Conservation (phyloP, 2,113 vertebrate species). For the Rhinoderma darwinii region DNA sequence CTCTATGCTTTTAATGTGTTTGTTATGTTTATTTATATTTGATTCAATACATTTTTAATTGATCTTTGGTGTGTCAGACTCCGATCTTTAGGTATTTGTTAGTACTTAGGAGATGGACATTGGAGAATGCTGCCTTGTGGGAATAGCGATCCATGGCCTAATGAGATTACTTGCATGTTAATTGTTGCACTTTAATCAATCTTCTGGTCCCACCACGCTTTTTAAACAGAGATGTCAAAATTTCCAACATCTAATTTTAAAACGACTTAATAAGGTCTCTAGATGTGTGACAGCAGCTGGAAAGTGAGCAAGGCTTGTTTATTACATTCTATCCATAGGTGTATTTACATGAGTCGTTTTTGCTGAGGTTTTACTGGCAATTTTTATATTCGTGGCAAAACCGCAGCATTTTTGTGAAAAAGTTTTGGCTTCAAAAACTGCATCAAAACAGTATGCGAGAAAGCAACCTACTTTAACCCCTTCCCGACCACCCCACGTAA, state of each 20-base stretch:
- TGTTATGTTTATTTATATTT: too few relatives aligned
- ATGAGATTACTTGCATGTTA: slow-evolving; percentile 5
- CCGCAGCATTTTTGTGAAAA: too few relatives aligned
- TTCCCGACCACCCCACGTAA: too few relatives aligned
- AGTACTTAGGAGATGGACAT: not conserved
- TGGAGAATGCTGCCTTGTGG: not conserved
- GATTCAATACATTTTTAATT: too few relatives aligned
- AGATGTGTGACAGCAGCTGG: not conserved
- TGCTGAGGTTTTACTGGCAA: too few relatives aligned
- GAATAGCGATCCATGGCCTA: slow-evolving; percentile 18
- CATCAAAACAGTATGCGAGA: too few relatives aligned
- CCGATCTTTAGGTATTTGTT: too few relatives aligned
- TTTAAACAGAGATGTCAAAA: slow-evolving; percentile 5
- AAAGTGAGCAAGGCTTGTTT: not conserved
- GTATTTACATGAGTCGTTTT: not conserved
- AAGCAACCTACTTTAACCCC: too few relatives aligned
- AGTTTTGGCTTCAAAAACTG: too few relatives aligned
- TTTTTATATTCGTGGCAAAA: too few relatives aligned
- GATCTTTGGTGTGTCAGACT: too few relatives aligned
- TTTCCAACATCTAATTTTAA: not conserved
- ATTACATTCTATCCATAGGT: not conserved
- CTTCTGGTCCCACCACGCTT: not conserved
- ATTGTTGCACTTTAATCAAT: slow-evolving; percentile 27
- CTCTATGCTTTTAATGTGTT: too few relatives aligned
- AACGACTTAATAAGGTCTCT: not conserved